Evolutionary conservation across 2,113 vertebrate species (phyloP).

Genomic region (Rhombomys opimus): DNA sequence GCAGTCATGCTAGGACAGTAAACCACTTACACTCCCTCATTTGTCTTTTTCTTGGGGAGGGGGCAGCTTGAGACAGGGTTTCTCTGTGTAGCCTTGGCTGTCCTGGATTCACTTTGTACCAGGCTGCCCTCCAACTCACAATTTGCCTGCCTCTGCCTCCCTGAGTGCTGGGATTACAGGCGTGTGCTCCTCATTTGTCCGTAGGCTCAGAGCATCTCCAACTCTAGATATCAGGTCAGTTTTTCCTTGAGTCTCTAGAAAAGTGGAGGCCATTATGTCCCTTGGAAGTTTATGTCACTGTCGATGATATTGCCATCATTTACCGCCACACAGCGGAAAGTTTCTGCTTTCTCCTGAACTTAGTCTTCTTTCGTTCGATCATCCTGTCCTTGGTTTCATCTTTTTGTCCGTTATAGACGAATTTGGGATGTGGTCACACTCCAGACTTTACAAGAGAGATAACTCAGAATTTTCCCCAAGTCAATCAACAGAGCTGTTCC

Average conservation of each 20-base stretch:
- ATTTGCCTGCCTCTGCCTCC: no score
- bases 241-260: neutral
- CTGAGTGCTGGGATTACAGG: no score
- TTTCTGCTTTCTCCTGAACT: neutral
- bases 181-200: constrained; percentile 8
- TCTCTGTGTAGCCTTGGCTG: no score
- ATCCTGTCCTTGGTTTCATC: neutral
- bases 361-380: neutral
- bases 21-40: neutral
- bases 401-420: neutral
- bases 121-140: no score
- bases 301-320: neutral
- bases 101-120: no score
- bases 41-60: neutral
- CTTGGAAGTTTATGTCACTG: neutral
- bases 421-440: neutral
- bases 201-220: neutral
- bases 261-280: neutral
- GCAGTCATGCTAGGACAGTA: neutral
- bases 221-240: neutral
- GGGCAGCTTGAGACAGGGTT: no score
- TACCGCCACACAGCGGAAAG: neutral
- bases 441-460: neutral
- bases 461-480: neutral
- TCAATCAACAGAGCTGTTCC: neutral